Evolutionary conservation across 2,888 invertebrate species (phyloP).

Genomic region (Alcis repandata): DNA sequence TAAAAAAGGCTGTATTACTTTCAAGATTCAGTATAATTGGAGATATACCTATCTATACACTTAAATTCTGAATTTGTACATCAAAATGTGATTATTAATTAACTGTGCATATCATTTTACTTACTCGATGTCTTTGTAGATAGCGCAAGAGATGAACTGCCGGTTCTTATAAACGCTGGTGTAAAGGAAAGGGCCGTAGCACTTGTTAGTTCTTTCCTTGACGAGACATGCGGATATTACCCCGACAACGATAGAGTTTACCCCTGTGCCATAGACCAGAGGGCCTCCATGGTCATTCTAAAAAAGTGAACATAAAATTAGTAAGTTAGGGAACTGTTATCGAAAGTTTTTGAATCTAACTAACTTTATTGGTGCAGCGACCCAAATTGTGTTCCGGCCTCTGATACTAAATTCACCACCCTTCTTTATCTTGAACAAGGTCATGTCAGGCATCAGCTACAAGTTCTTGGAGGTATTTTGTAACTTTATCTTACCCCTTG

Average conservation of each 20-base stretch:
- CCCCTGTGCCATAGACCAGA: slow-evolving; percentile 68
- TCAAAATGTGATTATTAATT: too few species aligned
- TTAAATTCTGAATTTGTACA: too few species aligned
- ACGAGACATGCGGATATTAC: slow-evolving; percentile 77
- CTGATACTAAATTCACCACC: too few species aligned
- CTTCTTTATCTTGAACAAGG: too few species aligned
- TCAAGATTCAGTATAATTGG: neutral
- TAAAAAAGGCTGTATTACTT: slow-evolving; percentile 5
- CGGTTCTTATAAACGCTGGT: slow-evolving; percentile 77
- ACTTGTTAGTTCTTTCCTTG: slow-evolving; percentile 73
- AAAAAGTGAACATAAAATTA: neutral
- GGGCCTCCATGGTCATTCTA: slow-evolving; percentile 81
- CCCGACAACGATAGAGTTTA: slow-evolving; percentile 71
- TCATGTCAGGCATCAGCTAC: too few species aligned
- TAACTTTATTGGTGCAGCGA: too few species aligned
- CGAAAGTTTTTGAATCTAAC: neutral
- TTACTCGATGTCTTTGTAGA: slow-evolving; percentile 76
- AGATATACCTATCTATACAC: too few species aligned
- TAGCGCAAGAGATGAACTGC: slow-evolving; percentile 76
- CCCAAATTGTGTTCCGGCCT: too few species aligned
- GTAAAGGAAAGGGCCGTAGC: slow-evolving; percentile 78
- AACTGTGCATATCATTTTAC: slow-evolving; percentile 48
- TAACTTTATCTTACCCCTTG: too few species aligned
- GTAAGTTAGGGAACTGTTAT: neutral
- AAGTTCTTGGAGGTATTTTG: too few species aligned